A percentile compares a stretch with the other conserved stretches of the same genome.
phyloP scores from a whole-genome alignment of 2,797 vertebrate genomes.

The Orestias chungarensis region DNA sequence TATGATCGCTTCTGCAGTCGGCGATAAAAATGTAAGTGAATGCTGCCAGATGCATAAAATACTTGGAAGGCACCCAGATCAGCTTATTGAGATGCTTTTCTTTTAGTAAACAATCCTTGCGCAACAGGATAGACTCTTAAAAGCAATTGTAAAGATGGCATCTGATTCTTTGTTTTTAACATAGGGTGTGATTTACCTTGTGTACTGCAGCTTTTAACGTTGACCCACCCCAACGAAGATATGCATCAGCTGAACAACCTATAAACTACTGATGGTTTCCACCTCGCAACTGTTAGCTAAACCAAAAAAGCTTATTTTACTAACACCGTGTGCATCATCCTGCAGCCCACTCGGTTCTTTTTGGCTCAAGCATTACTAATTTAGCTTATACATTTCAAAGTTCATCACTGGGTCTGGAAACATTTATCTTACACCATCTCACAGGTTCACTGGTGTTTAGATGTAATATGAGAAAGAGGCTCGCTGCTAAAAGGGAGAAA shows the following conservation, averaged over 20 bases:
- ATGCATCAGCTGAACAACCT: constrained; percentile 17
- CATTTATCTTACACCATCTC: neutral
- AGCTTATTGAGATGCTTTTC: neutral
- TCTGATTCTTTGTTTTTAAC: constrained; percentile 2
- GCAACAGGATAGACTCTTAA: neutral
- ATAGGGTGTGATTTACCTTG: constrained; percentile 2
- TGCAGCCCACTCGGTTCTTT: no score
- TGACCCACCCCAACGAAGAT: constrained; percentile 35
- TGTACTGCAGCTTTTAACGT: neutral
- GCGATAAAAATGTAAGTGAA: neutral
- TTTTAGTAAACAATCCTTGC: neutral
- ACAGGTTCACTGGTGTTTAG: neutral
- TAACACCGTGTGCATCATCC: neutral
- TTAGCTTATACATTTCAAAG: neutral
- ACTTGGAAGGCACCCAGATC: neutral
- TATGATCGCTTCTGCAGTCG: constrained; percentile 2
- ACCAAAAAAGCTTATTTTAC: neutral
- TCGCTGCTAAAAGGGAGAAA: neutral
- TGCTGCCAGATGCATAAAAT: neutral
- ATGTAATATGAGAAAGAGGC: neutral
- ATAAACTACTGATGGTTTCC: neutral
- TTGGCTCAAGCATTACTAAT: neutral
- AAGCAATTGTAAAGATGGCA: neutral
- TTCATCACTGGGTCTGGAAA: neutral
- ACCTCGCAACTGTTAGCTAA: neutral